Percentiles rank a stretch among this genome's conserved stretches.
phyloP scores from a whole-genome alignment of 2,888 invertebrate genomes.

The Polia nebulosa region DNA sequence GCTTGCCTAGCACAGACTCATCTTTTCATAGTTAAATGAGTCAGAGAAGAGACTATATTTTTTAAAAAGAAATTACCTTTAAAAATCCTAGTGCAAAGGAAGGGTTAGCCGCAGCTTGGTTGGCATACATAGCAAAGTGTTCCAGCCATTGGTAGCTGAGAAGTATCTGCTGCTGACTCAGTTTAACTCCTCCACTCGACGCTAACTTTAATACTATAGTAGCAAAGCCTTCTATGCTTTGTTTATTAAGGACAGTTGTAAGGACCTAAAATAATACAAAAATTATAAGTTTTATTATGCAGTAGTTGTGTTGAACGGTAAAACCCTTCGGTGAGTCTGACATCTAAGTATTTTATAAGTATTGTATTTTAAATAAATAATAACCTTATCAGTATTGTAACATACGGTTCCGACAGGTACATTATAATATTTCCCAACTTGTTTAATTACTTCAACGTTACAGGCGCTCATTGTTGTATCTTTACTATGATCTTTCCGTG shows the following conservation, averaged over 20 bases:
- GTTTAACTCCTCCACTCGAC: slow-evolving; percentile 79
- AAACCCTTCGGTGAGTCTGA: neutral
- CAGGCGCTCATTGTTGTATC: slow-evolving; percentile 75
- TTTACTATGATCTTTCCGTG: neutral
- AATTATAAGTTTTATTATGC: neutral
- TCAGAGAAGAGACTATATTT: neutral
- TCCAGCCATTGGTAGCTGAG: slow-evolving; percentile 93
- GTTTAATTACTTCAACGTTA: slow-evolving; percentile 84
- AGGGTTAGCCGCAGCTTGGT: slow-evolving; percentile 85
- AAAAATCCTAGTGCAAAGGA: slow-evolving; percentile 86
- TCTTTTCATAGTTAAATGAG: neutral
- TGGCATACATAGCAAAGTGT: slow-evolving; percentile 90
- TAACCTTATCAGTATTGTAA: slow-evolving; percentile 90
- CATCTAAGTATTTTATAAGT: neutral
- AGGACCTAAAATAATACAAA: slow-evolving; percentile 83
- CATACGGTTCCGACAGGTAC: slow-evolving; percentile 88
- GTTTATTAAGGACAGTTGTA: slow-evolving; percentile 84
- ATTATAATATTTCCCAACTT: slow-evolving; percentile 90
- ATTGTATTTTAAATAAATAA: neutral
- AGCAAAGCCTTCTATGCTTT: slow-evolving; percentile 88
- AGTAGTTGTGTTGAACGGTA: neutral
- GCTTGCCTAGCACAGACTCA: no score
- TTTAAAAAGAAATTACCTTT: slow-evolving; percentile 79
- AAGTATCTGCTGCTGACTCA: slow-evolving; percentile 83
- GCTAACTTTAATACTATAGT: slow-evolving; percentile 88